These are phyloP conservation scores for Oxystoma pomonae DNA, from an alignment of 2,888 invertebrate genomes.

Conservation along the genomic window DNA sequence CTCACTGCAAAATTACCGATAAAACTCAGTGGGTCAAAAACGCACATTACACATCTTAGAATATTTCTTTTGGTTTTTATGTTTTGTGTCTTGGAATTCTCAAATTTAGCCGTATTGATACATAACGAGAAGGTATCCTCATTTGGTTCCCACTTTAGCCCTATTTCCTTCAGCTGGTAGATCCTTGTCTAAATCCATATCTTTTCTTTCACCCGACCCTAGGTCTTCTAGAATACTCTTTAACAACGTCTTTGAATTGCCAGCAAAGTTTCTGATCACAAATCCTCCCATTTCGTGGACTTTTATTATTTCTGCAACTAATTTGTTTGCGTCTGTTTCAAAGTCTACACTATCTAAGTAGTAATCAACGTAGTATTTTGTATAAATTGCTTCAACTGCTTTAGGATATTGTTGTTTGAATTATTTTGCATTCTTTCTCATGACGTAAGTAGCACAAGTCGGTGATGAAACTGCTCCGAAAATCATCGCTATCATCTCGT, in stretches of 20 bases:
- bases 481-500: not conserved
- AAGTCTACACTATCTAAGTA: not conserved
- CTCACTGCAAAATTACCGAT: not conserved
- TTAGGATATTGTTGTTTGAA: not conserved
- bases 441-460: not conserved
- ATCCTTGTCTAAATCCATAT: not conserved
- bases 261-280: not conserved
- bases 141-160: not conserved
- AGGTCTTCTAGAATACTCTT: not conserved
- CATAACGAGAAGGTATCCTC: too few species aligned
- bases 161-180: not conserved
- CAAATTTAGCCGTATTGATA: too few species aligned
- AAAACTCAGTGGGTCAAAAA: not conserved
- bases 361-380: not conserved
- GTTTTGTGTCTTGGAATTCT: too few species aligned
- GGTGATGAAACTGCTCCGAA: not conserved
- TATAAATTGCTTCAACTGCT: not conserved
- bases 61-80: too few species aligned
- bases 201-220: not conserved
- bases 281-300: not conserved
- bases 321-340: not conserved
- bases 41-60: too few species aligned
- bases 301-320: not conserved
- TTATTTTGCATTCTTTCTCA: not conserved
- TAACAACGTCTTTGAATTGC: not conserved